Evolutionary conservation across 2,888 invertebrate genomes (phyloP).

Genomic region (Sphecodes monilicornis): DNA sequence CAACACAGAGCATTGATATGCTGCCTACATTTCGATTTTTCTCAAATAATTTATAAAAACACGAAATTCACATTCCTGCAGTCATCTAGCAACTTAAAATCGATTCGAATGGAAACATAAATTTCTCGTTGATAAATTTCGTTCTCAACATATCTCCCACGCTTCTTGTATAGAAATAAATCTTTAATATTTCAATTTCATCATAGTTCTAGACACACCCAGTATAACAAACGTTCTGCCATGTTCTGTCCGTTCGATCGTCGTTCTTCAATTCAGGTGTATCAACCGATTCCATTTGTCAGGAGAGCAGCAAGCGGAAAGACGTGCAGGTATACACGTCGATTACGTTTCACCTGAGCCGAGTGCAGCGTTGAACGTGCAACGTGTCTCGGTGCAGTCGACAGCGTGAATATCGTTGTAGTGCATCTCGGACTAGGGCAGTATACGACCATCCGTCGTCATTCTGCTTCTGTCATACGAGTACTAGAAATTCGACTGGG

Average conservation of each 20-base stretch:
- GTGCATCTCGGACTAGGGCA: conserved; percentile 68
- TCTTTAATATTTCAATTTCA: not conserved
- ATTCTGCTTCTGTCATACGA: conserved; percentile 16
- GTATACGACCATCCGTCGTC: conserved; percentile 54
- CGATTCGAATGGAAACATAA: not conserved
- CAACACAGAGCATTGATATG: not conserved
- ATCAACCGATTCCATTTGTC: conserved; percentile 75
- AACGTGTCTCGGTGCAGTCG: conserved; percentile 58
- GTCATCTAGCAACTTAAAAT: not conserved
- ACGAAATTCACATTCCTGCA: not conserved
- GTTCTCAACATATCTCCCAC: not conserved
- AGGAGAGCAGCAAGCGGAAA: conserved; percentile 75
- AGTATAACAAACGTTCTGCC: not conserved
- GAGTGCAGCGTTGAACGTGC: conserved; percentile 53
- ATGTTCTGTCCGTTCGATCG: conserved; percentile 33
- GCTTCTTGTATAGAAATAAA: not conserved
- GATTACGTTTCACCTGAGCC: conserved; percentile 55
- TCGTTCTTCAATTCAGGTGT: conserved; percentile 72
- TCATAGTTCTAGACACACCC: not conserved
- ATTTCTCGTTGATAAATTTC: not conserved
- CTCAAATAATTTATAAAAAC: not conserved
- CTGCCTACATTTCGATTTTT: not conserved
- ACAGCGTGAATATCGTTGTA: conserved; percentile 63
- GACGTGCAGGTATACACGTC: conserved; percentile 46
- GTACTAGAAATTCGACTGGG: conserved; percentile 1